Evolutionary conservation across 2,888 invertebrate species (phyloP), one percentile per base, ranked within the genome.

Genomic region (Eupithecia centaureata): DNA sequence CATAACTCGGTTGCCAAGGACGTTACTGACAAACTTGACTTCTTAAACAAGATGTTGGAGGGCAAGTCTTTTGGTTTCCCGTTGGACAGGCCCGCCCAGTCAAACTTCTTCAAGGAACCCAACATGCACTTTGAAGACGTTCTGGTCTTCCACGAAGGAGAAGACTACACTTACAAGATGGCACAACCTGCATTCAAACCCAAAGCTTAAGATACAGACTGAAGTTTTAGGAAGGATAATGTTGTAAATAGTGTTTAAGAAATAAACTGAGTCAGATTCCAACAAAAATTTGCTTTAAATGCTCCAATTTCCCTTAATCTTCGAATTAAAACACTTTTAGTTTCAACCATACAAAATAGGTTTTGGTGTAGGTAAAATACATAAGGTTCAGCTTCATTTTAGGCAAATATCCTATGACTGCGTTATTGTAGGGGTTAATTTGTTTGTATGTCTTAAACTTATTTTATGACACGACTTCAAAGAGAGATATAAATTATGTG

Each of bases 101-200:
- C 52, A 13, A 72, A 66, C 77, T 89, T 86, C 88, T 90, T 92
- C 88, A 83, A 89, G 58, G 91, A 94, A 63, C 94, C 94, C 27
- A 95, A 95, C 86, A 94, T 94, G 90, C 94, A 84, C 92, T 93
- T 94, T 82, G 89, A 94, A 84, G 95, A 95, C 78, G 94, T 95
- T 12, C 67, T 79, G 63, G 89, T 95, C 76, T 94, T 91, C 84
- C 93, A 94, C 81, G 86, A 91, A 72, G 91, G 89, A 25, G 88
- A 90, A 51, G 80, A 82, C 47, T 84, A 87, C 63, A 73, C 85
- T 2, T 87, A 86, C 77, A 78, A 82, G 61, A 78, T 82, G 72
- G 69, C 70, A 13, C 60, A 33, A 58, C 72, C 74, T 7, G 13
- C 65, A 28, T 70, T 63, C 64, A 28, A 56, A n/a, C n/a, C 28